These are phyloP conservation scores for Brachypterus glaber DNA, from an alignment of 2,888 invertebrate genomes.

Conservation along the genomic window DNA sequence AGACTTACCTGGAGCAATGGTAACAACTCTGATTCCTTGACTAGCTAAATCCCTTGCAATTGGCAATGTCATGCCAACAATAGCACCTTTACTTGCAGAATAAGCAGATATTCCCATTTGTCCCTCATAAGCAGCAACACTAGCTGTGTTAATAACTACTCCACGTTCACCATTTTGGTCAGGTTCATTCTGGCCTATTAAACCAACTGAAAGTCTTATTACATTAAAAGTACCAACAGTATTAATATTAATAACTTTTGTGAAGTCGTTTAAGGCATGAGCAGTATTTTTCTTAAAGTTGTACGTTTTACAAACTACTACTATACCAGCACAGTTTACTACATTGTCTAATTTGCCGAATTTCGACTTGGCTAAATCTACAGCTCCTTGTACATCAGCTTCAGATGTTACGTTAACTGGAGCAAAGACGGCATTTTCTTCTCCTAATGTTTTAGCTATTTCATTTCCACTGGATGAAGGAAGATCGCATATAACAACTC, in stretches of 20 bases:
- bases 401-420: conserved; percentile 86
- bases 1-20: conserved; percentile 64
- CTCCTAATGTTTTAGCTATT: conserved; percentile 62
- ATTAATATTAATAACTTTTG: conserved; percentile 68
- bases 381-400: conserved; percentile 63
- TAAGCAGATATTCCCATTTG: conserved; percentile 94
- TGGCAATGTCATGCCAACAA: conserved; percentile 92
- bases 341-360: conserved; percentile 78
- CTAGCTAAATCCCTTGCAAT: conserved; percentile 82
- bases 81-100: conserved; percentile 85
- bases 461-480: conserved; percentile 72
- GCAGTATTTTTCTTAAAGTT: conserved; percentile 73
- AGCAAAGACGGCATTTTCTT: conserved; percentile 60
- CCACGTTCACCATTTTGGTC: conserved; percentile 81
- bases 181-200: conserved; percentile 77
- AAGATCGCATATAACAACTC: conserved; percentile 83
- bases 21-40: conserved; percentile 70
- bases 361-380: conserved; percentile 62
- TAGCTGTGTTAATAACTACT: conserved; percentile 90
- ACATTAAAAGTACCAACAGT: conserved; percentile 90
- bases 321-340: conserved; percentile 94
- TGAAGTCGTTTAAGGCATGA: conserved; percentile 69
- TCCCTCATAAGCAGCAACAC: conserved; percentile 92
- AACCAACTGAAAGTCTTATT: conserved; percentile 68
- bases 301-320: conserved; percentile 75